Evolutionary conservation across 2,113 vertebrate genomes (phyloP), one percentile per base, ranked within the genome.

Genomic region (Lota lota): DNA sequence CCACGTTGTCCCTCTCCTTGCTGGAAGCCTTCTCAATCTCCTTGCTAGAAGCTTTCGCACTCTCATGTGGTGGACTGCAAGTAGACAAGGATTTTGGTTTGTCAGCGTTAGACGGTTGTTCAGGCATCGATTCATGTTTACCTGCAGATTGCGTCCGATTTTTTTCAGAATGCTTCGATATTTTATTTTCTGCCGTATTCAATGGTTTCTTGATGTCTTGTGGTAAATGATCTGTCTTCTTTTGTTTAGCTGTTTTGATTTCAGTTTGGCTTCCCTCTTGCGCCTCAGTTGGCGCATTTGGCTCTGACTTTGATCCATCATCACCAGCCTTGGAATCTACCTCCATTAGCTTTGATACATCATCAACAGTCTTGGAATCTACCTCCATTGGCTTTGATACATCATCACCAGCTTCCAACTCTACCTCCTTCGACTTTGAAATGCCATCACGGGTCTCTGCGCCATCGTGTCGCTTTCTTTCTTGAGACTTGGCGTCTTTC

Each of bases 401-500:
- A 1, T 66, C 15, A 28, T 77, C 64, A 21, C 16, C 3, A 0
- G 19, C 67, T 5, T 0, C 28, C 11, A 8, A 33, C 20, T 61
- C 58, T 12, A 7, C 62, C 19, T 70, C 69, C 8, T 1, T 4
- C 0, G 22, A 33, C 33, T 2, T 51, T 2, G 62, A n/a, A 33
- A 33, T 19, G 20, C 22, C 22, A 61, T 40, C 1, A 6, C 40
- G 40, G 40, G 10, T 47, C 40, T 47, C 40, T 10, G 40, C 2
- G 40, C 40, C 40, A 47, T 47, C 40, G 10, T 56, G 1, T 53
- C 21, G 3, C 1, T 5, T 24, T 79, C 73, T 5, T 22, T 81
- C 75, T 7, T 75, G 56, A 22, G 76, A 74, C 70, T 68, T 75
- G 24, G 56, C 61, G 11, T n/a, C 5, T 70, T 72, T 60, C 66